Conservation (phyloP, 92 coral and sea anemone species). For the Scolanthus callimorphus region DNA sequence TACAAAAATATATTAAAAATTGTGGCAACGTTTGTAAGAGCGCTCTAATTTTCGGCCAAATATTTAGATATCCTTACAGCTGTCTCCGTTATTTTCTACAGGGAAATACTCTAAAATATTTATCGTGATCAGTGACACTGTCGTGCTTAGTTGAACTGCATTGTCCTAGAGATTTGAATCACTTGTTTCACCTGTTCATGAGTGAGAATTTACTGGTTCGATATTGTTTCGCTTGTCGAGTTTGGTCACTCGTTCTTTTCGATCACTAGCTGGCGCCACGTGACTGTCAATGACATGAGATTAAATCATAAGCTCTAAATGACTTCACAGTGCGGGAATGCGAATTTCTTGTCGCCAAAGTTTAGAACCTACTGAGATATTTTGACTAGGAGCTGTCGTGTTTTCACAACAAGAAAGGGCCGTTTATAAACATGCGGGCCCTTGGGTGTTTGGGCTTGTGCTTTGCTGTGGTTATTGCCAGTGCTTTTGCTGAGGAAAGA, state of each 20-base stretch:
- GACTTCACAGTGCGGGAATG: slow-evolving; percentile 23
- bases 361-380: slow-evolving; percentile 2
- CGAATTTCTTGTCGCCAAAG: slow-evolving; percentile 14
- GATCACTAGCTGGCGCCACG: slow-evolving; percentile 52
- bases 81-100: too few relatives aligned
- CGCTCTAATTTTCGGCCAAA: too few relatives aligned
- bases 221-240: slow-evolving; percentile 39
- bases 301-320: slow-evolving; percentile 64
- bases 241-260: slow-evolving; percentile 34
- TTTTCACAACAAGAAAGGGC: slow-evolving; percentile 2
- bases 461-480: slow-evolving; percentile 32
- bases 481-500: slow-evolving; percentile 43
- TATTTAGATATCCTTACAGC: too few relatives aligned
- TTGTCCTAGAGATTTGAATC: neutral
- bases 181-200: slow-evolving; percentile 35
- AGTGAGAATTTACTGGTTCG: slow-evolving; percentile 38
- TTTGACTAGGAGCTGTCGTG: slow-evolving; percentile 7
- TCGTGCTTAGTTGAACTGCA: too few relatives aligned
- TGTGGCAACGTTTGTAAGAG: too few relatives aligned
- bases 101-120: neutral
- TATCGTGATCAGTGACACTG: neutral
- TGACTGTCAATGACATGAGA: slow-evolving; percentile 57
- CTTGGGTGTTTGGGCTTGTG: slow-evolving; percentile 59
- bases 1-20: too few relatives aligned
- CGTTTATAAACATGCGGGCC: slow-evolving; percentile 54